Base-by-base conservation (phyloP, 2,888 invertebrate genomes). In the Agrochola macilenta region DNA sequence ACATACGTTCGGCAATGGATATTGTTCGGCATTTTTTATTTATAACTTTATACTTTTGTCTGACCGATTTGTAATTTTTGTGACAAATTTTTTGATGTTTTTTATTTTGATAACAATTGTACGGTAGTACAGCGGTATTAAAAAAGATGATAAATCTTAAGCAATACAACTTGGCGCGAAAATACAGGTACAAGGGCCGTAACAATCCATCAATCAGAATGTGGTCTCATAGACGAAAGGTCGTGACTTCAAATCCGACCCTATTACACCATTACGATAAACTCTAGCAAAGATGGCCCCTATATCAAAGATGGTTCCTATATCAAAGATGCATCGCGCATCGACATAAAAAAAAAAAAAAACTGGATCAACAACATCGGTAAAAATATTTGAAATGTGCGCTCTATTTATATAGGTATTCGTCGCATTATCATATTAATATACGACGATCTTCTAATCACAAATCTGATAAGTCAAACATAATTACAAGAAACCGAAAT, bases 1-100 rank as follows among this genome's bases (percentile, higher is more conserved):
- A 77, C 82, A 88, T 87, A 90, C 81, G 83, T 90, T 89, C 85
- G 82, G 85, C 82, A 74, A 69, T 82, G 83, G 81, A 87, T 88
- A 90, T 89, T 87, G 86, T 87, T 81, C 81, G 87, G 72, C 46
- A 70, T 69, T 76, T 86, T 83, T 86, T 74, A 81, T 88, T 86
- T 82, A 78, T 83, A 74, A 68, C 79, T 79, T 79, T 69, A 79
- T 81, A 14, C 73, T 79, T 86, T 81, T 81, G 69, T 81, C 43
- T 83, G 89, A 74, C 2, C 3, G n/a, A 69, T 69, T 73, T 76
- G 81, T 71, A 74, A 69, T 68, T 68, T 74, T 75, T 74, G n/a
- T 81, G 65, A 72, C 23, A 61, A 26, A 70, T 49, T 60, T 69
- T 43, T 26, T 12, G 23, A 9, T 30, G n/a, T 39, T 23, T 64